phyloP scores from a whole-genome alignment of 2,888 invertebrate species.

The Drosophila lutescens region DNA sequence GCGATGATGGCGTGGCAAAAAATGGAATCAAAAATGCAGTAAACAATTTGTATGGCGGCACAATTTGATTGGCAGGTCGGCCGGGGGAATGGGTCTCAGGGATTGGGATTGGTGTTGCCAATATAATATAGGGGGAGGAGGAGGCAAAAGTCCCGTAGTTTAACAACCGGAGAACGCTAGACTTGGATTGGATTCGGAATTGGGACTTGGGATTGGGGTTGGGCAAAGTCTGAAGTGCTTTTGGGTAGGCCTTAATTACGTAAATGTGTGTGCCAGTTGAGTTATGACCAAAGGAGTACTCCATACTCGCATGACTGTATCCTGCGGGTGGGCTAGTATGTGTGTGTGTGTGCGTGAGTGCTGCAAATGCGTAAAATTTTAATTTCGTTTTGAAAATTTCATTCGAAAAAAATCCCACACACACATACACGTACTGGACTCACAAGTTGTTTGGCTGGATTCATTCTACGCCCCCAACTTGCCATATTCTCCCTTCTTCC shows the following conservation, averaged over 20 bases:
- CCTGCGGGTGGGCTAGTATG: conserved; percentile 4
- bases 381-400: conserved; percentile 78
- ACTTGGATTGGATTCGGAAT: conserved; percentile 33
- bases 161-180: conserved; percentile 38
- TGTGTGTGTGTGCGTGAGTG: conserved; percentile 17
- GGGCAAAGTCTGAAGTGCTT: conserved; percentile 74
- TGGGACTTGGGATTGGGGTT: conserved; percentile 26
- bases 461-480: conserved; percentile 50
- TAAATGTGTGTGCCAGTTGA: conserved; percentile 71
- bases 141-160: conserved; percentile 42
- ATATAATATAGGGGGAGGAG: conserved; percentile 55
- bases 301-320: conserved; percentile 46
- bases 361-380: conserved; percentile 79
- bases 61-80: conserved; percentile 74
- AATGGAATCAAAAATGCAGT: conserved; percentile 74
- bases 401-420: conserved; percentile 58
- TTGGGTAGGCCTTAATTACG: conserved; percentile 80
- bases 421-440: conserved; percentile 44
- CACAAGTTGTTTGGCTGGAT: conserved; percentile 73
- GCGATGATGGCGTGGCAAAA: conserved; percentile 15
- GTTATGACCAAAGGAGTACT: conserved; percentile 77
- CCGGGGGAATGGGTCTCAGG: not conserved
- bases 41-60: conserved; percentile 66
- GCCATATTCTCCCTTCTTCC: conserved; percentile 24
- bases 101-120: conserved; percentile 45